Evolutionary conservation across 2,113 vertebrate species (phyloP), one percentile per base, ranked within the genome.

Genomic region (Brevimyrus niger): DNA sequence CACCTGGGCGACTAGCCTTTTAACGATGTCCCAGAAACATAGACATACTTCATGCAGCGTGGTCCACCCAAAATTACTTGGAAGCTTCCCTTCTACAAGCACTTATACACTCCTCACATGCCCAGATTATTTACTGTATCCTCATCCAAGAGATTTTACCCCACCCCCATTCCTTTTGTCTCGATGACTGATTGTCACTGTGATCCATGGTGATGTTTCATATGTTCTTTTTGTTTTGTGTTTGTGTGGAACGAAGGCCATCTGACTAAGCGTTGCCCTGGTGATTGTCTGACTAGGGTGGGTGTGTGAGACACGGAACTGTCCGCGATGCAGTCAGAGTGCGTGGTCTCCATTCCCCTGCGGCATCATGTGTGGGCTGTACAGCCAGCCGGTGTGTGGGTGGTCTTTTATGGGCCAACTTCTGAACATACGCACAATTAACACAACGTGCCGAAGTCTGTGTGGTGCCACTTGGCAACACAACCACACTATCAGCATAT

Each of bases 401-500:
- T 17, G 73, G 73, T 19, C 73, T 80, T 69, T 80, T 42, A 80
- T 42, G 73, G 73, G 73, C 73, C 35, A 35, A 42, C 73, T 6
- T 42, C 35, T 80, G 15, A 80, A 48, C 42, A 46, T 85, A 47
- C 21, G 82, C 44, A 85, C 82, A 85, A 23, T 46, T 31, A 69
- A 11, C n/a, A 69, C 61, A 69, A 46, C 8, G 44, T 42, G 35
- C 80, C 15, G 21, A 47, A 48, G 82, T 48, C 82, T 85, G 7
- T 85, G 9, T 23, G 13, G 23, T 85, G 46, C 35, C 21, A 23
- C 46, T 85, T 48, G 46, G 82, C 46, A 85, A 46, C 87, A 35
- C 88, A 87, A 65, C 46, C 80, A 89, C 87, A 88, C 86, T 80
- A 76, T 76, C 35, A 47, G 19, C n/a, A 42, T 86, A 7, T 58